phyloP scores from a whole-genome alignment of 1,140 invertebrate species.

The Apis cerana region DNA sequence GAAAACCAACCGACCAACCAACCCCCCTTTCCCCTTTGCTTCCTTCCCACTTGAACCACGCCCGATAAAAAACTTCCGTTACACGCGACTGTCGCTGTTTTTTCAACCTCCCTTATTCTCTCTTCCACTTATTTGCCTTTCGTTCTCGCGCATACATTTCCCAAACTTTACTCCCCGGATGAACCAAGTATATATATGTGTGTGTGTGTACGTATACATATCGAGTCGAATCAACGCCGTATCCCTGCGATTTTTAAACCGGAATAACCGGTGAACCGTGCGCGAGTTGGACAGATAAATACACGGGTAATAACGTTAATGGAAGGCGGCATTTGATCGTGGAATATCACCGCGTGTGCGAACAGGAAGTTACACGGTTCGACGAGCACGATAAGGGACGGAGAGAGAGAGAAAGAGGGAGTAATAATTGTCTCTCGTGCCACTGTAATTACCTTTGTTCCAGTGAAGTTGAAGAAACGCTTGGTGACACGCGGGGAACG shows the following conservation, averaged over 20 bases:
- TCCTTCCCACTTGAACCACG: conserved; percentile 28
- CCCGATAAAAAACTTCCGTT: conserved; percentile 57
- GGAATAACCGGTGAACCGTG: conserved; percentile 27
- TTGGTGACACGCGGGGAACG: background rate
- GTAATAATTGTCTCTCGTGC: conserved; percentile 52
- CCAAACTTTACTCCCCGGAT: background rate
- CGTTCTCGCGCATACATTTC: conserved; percentile 36
- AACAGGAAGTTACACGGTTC: conserved; percentile 53
- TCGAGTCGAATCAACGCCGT: conserved; percentile 5
- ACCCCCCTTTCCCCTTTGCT: conserved; percentile 21
- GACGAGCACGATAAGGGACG: conserved; percentile 4
- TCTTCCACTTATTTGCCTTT: conserved; percentile 38
- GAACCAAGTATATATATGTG: no score
- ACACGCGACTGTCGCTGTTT: conserved; percentile 54
- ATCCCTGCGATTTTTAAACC: conserved; percentile 50
- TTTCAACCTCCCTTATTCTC: conserved; percentile 16
- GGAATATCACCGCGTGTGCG: conserved; percentile 44
- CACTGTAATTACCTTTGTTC: conserved; percentile 18
- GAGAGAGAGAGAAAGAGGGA: no score
- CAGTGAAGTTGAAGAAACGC: conserved; percentile 28
- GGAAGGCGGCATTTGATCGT: conserved; percentile 59
- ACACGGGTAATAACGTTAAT: conserved; percentile 62
- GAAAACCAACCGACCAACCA: conserved; percentile 35
- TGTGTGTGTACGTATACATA: no score
- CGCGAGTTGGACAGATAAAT: conserved; percentile 52